phyloP scores from a whole-genome alignment of 2,113 vertebrate species.

The Microcebus jonahi region DNA sequence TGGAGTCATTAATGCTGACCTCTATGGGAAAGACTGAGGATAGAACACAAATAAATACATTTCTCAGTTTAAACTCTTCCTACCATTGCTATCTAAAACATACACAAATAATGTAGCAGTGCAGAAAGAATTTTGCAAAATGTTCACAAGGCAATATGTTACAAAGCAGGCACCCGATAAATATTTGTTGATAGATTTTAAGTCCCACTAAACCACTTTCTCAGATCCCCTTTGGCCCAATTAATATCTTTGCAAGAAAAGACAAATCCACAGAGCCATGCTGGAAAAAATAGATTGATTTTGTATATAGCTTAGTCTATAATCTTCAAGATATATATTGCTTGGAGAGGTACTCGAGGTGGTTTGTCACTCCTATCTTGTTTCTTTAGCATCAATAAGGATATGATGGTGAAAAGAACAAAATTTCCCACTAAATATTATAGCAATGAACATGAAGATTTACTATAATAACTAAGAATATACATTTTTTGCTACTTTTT shows the following conservation, averaged over 20 bases:
- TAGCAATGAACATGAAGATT: neutral
- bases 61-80: neutral
- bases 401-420: neutral
- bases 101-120: neutral
- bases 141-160: neutral
- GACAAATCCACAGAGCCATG: slow-evolving; percentile 55
- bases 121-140: slow-evolving; percentile 41
- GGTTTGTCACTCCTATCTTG: slow-evolving; percentile 53
- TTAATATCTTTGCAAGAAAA: slow-evolving; percentile 72
- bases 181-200: slow-evolving; percentile 62
- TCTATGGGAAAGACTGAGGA: neutral
- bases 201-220: slow-evolving; percentile 54
- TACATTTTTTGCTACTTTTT: slow-evolving; percentile 34
- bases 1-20: neutral
- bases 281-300: slow-evolving; percentile 45
- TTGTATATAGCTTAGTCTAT: slow-evolving; percentile 57
- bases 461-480: slow-evolving; percentile 35
- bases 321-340: slow-evolving; percentile 46
- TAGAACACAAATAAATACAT: neutral
- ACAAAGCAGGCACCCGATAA: slow-evolving; percentile 43
- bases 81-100: neutral
- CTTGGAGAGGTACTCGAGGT: slow-evolving; percentile 11
- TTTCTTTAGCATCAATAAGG: slow-evolving; percentile 40
- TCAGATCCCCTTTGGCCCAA: slow-evolving; percentile 39
- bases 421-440: slow-evolving; percentile 35